Evolutionary conservation across 92 coral and sea anemone species (phyloP), one percentile per base, ranked within the genome.

Genomic region (Epizoanthus rinbou): DNA sequence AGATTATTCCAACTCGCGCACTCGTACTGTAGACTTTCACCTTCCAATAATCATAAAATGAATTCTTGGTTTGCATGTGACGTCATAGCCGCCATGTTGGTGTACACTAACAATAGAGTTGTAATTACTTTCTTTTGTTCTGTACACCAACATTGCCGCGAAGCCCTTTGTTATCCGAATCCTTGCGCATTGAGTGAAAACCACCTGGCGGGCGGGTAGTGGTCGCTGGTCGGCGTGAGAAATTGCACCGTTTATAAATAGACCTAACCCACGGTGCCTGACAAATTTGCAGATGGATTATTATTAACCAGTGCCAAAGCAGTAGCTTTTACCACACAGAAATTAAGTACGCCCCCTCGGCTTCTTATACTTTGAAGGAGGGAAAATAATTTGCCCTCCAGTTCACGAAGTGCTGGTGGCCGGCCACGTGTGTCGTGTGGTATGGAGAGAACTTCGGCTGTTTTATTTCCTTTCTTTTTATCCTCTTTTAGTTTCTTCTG

Each of bases 211-310:
- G n/a, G n/a, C n/a, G n/a, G n/a, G n/a, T n/a, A n/a, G n/a, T n/a
- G n/a, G n/a, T n/a, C n/a, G n/a, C 31, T 28, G 31, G 1, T 28
- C 31, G 0, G 31, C 31, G 31, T 28, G 31, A 28, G 31, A 28
- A 80, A 75, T 81, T 85, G 75, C 85, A 85, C 65, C 91, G 88
- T 88, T 47, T 82, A 73, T 85, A 88, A 84, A 85, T 85, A 54
- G 91, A 85, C 70, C 47, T 84, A 64, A 80, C 89, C 86, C 92
- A 89, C 50, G 86, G 41, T 47, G 52, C 15, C 83, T 85, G 50
- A 43, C 3, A 67, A 85, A 35, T 64, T 45, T 73, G 81, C 35
- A 57, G 84, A 24, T 47, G 74, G 64, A 58, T 88, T 84, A 22
- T 85, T 76, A 41, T 78, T 35, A 31, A 84, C 79, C 57, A 88